phyloP scores from a whole-genome alignment of 2,797 vertebrate species.

The Neosalanx taihuensis region DNA sequence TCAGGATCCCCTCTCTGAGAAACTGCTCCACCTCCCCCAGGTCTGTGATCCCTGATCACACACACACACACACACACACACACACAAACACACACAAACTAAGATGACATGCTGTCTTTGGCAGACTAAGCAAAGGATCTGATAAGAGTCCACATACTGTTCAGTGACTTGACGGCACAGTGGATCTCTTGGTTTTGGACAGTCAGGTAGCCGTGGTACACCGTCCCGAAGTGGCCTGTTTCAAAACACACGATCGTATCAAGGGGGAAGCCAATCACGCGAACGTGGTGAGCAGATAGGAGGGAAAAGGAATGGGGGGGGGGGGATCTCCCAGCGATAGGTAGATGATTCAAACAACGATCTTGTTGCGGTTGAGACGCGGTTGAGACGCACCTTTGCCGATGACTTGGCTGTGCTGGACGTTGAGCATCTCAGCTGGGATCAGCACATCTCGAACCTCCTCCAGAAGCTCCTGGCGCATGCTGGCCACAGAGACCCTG shows the following conservation, averaged over 20 bases:
- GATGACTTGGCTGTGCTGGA: conserved; percentile 81
- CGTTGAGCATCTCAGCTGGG: conserved; percentile 77
- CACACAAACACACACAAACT: conserved; percentile 16
- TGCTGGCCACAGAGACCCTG: conserved; percentile 73
- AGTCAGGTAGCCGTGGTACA: conserved; percentile 86
- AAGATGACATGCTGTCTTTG: neutral
- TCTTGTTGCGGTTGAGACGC: neutral
- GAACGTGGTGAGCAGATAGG: neutral
- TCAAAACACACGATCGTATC: neutral
- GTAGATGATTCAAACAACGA: neutral
- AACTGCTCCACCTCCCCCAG: conserved; percentile 91
- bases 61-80: conserved; percentile 14
- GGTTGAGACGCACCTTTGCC: conserved; percentile 82
- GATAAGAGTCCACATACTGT: conserved; percentile 73
- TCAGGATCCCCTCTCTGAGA: conserved; percentile 91
- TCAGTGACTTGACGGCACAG: conserved; percentile 89
- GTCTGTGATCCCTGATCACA: conserved; percentile 84
- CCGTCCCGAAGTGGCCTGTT: conserved; percentile 89
- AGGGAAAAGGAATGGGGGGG: neutral
- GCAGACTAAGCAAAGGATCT: too few species aligned
- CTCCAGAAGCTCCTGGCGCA: conserved; percentile 79
- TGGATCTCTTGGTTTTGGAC: conserved; percentile 78
- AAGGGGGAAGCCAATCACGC: neutral
- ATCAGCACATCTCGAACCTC: conserved; percentile 96
- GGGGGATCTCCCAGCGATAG: neutral